Evolutionary conservation across 2,888 invertebrate genomes (phyloP).

Genomic region (Tenthredo notha): DNA sequence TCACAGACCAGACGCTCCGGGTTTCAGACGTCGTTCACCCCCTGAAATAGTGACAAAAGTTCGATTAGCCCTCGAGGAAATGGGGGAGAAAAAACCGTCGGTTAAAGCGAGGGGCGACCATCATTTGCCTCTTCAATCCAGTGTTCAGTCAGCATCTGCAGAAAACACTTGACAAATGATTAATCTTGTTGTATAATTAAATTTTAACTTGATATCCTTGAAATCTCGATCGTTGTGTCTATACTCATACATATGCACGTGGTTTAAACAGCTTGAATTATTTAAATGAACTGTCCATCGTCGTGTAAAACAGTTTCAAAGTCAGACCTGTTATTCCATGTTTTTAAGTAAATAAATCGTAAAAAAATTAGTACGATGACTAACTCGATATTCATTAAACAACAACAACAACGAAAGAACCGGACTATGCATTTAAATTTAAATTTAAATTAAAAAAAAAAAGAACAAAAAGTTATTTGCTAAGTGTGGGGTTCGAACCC

Average conservation of each 20-base stretch:
- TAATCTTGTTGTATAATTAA: neutral
- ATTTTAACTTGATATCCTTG: neutral
- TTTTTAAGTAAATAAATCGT: neutral
- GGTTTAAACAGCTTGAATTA: neutral
- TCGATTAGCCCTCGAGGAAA: conserved; percentile 68
- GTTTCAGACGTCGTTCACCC: conserved; percentile 65
- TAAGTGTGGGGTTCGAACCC: conserved; percentile 86
- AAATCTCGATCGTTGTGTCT: neutral
- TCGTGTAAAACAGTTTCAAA: neutral
- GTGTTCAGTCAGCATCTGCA: neutral
- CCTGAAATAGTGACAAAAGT: conserved; percentile 69
- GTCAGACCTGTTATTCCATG: neutral
- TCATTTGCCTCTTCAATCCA: neutral
- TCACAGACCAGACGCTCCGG: conserved; percentile 70
- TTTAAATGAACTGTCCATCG: neutral
- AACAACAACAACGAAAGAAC: neutral
- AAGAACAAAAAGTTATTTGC: conserved; percentile 75
- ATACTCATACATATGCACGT: neutral
- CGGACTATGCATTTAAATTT: neutral
- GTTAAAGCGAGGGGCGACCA: conserved; percentile 29
- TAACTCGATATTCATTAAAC: neutral
- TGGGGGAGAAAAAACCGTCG: conserved; percentile 58
- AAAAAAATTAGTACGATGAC: neutral
- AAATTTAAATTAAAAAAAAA: neutral
- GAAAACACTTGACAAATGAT: conserved; percentile 22